Base-by-base conservation (phyloP, 2,888 invertebrate species). In the Masnerella sp. region DNA sequence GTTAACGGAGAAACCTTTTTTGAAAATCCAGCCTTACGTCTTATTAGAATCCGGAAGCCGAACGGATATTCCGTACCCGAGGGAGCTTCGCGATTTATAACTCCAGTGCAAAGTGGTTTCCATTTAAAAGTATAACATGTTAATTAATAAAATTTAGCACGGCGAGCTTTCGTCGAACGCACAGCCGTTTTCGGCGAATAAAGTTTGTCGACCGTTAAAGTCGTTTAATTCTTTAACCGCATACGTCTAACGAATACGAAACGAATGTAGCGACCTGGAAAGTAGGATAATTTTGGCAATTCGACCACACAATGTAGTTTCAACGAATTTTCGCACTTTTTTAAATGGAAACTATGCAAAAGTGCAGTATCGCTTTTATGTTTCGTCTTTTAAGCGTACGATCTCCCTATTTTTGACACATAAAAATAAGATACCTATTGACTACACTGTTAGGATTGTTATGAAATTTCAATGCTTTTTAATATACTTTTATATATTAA, bases 21-120 rank as follows among this genome's bases (percentile, higher is more conserved):
- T 18, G 30, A 54, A 70, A 69, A 62, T 62, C 47, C 54, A 14
- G 49, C 34, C 40, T 40, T 62, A 62, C 34, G 56, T 62, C 69
- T 70, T 70, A 69, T 69, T 69, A 62, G 51, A 68, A 68, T 68
- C 68, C 59, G 52, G 68, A 68, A 68, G 61, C 56, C 69, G 42
- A 70, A 70, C 69, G 54, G 32, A 56, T 56, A 62, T 62, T 70
- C 56, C 18, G 32, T 38, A 32, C 61, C 12, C 52, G 18, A 30
- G 58, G 32, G 69, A 61, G 17, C 32, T 47, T 34, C 17, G 11
- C 36, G 47, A 69, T 47, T 69, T 59, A 68, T 43, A 40, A 36
- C 20, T 47, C 38, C 32, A 7, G 20, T 15, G 40, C 36, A 69
- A 59, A 52, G 22, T 52, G 38, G 25, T 61, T 59, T 52, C 52